Base-by-base conservation (phyloP, 2,113 vertebrate species). In the Crotalus tigris region DNA sequence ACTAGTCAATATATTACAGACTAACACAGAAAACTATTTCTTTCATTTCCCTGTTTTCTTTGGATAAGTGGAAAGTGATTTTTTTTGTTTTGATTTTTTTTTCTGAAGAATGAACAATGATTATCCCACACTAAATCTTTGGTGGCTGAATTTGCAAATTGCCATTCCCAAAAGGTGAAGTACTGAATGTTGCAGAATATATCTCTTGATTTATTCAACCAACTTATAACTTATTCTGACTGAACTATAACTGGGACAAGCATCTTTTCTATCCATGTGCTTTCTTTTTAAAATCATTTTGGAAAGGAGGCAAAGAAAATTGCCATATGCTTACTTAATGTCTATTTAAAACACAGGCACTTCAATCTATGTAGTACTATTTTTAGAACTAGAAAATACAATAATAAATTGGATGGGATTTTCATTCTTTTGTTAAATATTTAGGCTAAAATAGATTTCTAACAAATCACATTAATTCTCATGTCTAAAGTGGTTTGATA, bases 151-250 rank as follows among this genome's bases (percentile, higher is more conserved):
- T 85, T 88, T 58, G 61, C 88, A 93, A 91, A 92, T 55, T 85
- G 5, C 88, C 46, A 10, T 90, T 95, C 87, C 87, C 87, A 87
- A 94, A 64, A 89, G 93, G 91, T 59, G 85, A 91, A 92, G 58
- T 88, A 85, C 44, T n/a, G 87, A 58, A 88, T 51, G 53, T 26
- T 75, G 81, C 91, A 13, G 59, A 61, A 91, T 64, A 57, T 39
- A 90, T 94, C 91, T 94, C 91, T 91, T 91, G 89, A 94, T 93
- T 93, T 92, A 93, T 94, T 94, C 94, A 94, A 85, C 92, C 92
- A 90, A 92, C 91, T 49, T 92, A 54, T 96, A 94, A 95, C 92
- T 93, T 91, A 54, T 58, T 64, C n/a, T 87, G 90, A 85, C 24
- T 0, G 92, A 91, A 75, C 46, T 91, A 57, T 91, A 88, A 92